A percentile compares a stretch with the other conserved stretches of the same genome.
These are phyloP conservation scores for Eulemur mongoz DNA, from an alignment of 2,797 vertebrate species.

Conservation along the genomic window DNA sequence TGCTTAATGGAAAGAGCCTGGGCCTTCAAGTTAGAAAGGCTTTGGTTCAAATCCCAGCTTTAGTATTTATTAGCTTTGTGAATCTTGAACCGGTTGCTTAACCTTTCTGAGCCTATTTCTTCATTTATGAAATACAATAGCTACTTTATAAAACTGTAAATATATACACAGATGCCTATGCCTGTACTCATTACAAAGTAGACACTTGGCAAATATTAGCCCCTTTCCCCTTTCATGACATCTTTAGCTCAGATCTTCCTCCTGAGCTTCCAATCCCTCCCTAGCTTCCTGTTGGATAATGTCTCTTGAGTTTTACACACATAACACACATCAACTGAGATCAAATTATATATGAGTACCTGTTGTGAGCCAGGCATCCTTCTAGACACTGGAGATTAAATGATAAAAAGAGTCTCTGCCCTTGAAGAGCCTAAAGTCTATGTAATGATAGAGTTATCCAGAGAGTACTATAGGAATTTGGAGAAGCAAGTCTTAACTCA, in stretches of 20 bases:
- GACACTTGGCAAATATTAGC: neutral
- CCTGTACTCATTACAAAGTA: neutral
- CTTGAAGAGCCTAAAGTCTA: neutral
- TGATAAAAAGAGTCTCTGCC: neutral
- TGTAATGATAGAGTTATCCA: neutral
- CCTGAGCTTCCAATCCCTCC: neutral
- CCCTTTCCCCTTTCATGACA: neutral
- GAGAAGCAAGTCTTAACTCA: neutral
- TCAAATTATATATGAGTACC: constrained; percentile 11
- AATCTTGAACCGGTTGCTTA: constrained; percentile 37
- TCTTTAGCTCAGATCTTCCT: neutral
- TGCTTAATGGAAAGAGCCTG: constrained; percentile 1
- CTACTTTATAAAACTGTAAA: neutral
- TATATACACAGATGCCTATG: neutral
- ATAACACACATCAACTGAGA: neutral
- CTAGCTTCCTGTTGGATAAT: neutral
- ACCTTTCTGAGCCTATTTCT: constrained; percentile 16
- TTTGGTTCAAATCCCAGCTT: constrained; percentile 38
- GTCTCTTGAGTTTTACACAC: neutral
- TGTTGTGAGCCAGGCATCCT: neutral
- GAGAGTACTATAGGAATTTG: neutral
- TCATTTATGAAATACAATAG: constrained; percentile 14
- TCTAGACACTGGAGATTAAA: neutral
- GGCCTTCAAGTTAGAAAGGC: neutral
- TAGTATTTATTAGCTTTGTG: constrained; percentile 1